Evolutionary conservation across 2,797 vertebrate species (phyloP).

Genomic region (Sebastes nivosus): DNA sequence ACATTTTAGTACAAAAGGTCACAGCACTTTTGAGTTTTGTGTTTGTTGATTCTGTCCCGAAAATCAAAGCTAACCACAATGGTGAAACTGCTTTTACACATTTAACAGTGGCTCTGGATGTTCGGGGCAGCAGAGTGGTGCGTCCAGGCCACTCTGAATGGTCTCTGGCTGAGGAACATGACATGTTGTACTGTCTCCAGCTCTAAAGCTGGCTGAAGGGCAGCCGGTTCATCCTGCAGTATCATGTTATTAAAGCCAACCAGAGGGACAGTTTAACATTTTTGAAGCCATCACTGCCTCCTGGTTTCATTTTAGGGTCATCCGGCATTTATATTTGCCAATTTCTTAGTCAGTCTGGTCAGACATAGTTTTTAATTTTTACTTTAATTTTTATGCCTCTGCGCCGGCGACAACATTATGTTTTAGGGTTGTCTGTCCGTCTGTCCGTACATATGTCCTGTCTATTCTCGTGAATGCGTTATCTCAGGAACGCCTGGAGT

Average conservation of each 20-base stretch:
- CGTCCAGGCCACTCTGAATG: not conserved
- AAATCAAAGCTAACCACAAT: slow-evolving; percentile 37
- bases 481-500: too few relatives aligned
- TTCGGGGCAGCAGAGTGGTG: not conserved
- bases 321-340: not conserved
- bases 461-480: too few relatives aligned
- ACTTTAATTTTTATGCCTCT: not conserved
- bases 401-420: not conserved
- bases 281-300: not conserved
- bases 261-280: not conserved
- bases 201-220: not conserved
- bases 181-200: not conserved
- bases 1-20: slow-evolving; percentile 71
- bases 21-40: slow-evolving; percentile 50
- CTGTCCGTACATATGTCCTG: not conserved
- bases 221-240: not conserved
- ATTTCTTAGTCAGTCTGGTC: not conserved
- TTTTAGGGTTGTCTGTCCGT: not conserved
- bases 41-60: slow-evolving; percentile 46
- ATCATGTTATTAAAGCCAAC: not conserved
- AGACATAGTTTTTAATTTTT: not conserved
- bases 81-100: slow-evolving; percentile 9
- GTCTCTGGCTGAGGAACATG: not conserved
- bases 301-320: not conserved
- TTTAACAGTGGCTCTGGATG: slow-evolving; percentile 2